Conservation (phyloP, 2,888 invertebrate genomes). For the Melieria crassipennis region DNA sequence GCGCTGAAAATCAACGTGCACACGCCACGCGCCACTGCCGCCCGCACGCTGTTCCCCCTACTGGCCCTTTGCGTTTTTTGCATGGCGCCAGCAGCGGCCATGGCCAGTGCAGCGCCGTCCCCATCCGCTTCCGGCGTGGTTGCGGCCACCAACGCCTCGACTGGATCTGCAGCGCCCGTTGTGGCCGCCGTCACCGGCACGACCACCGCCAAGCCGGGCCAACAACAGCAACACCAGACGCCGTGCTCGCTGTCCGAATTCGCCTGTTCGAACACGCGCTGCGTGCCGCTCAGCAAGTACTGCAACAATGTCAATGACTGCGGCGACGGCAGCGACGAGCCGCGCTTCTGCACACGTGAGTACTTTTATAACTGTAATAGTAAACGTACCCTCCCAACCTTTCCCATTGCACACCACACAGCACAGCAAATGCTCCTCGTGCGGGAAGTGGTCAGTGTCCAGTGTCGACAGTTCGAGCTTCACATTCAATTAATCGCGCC, state of each 20-base stretch:
- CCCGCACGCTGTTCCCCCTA: constrained; percentile 46
- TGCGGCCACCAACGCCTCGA: background rate
- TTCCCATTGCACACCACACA: background rate
- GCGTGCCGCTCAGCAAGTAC: constrained; percentile 74
- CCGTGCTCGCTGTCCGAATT: constrained; percentile 63
- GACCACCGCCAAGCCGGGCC: constrained; percentile 49
- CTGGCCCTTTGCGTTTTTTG: constrained; percentile 35
- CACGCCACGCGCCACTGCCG: constrained; percentile 33
- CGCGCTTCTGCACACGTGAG: constrained; percentile 85
- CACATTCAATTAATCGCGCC: background rate
- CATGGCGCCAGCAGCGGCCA: constrained; percentile 29
- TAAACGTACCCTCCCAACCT: background rate
- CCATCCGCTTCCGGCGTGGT: background rate
- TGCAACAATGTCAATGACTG: constrained; percentile 85
- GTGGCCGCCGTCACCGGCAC: constrained; percentile 22
- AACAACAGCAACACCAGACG: constrained; percentile 23
- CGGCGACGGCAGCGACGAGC: constrained; percentile 83
- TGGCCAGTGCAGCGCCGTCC: background rate
- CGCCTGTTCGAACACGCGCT: constrained; percentile 65
- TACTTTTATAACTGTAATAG: constrained; percentile 48
- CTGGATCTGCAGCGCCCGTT: background rate
- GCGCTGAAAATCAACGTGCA: background rate
- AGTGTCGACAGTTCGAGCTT: background rate
- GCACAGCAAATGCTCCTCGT: background rate
- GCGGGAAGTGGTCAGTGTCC: background rate